Evolutionary conservation across 2,888 invertebrate genomes (phyloP).

Genomic region (Melieria omissa): DNA sequence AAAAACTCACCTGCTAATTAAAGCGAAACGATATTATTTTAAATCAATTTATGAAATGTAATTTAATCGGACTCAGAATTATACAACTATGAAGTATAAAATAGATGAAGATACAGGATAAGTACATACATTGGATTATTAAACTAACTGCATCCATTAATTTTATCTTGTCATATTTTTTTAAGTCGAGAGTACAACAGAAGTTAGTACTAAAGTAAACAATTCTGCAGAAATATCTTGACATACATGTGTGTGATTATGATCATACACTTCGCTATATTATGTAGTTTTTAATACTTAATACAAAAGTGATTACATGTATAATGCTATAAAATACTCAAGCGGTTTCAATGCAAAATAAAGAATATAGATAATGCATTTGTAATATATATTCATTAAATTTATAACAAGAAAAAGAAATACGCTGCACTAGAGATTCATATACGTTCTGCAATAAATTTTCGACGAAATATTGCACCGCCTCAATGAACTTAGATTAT

Average conservation of each 20-base stretch:
- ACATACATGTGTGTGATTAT: too few relatives aligned
- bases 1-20: too few relatives aligned
- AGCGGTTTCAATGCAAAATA: not conserved
- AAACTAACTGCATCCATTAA: not conserved
- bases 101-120: conserved; percentile 10
- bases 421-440: not conserved
- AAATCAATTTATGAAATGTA: conserved; percentile 9
- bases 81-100: conserved; percentile 9
- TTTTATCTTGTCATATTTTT: not conserved
- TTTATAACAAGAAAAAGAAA: not conserved
- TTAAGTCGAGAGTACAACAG: not conserved
- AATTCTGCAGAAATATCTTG: too few relatives aligned
- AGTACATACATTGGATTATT: conserved; percentile 20
- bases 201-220: too few relatives aligned
- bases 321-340: conserved; percentile 2
- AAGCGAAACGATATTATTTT: not conserved
- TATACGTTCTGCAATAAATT: not conserved
- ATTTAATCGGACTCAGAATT: not conserved
- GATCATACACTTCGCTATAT: too few relatives aligned
- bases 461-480: conserved; percentile 15
- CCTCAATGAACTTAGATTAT: conserved; percentile 7
- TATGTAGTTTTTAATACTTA: not conserved
- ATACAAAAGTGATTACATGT: not conserved
- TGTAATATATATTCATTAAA: not conserved
- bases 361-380: not conserved